These are phyloP conservation scores for Ammodramus savannarum DNA, from an alignment of 2,113 vertebrate species.

Conservation along the genomic window DNA sequence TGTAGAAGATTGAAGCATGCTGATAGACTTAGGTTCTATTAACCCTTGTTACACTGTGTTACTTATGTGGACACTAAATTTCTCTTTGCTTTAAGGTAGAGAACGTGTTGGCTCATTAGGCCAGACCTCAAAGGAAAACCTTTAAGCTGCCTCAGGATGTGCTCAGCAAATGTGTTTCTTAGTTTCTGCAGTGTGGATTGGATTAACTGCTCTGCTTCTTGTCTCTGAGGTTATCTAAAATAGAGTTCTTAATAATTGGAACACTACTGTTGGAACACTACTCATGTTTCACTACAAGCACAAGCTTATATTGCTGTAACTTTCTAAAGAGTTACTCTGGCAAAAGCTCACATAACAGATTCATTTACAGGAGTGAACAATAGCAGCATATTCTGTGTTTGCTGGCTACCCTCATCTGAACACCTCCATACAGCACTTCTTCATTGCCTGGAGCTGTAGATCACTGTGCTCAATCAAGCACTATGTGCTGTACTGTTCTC, in stretches of 20 bases:
- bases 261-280: not conserved
- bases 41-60: not conserved
- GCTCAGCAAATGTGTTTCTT: not conserved
- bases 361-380: not conserved
- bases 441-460: not conserved
- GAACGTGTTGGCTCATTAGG: not conserved
- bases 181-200: not conserved
- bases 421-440: not conserved
- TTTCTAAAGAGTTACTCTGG: not conserved
- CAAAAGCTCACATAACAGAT: not conserved
- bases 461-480: not conserved
- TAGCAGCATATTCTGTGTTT: not conserved
- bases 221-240: not conserved
- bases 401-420: not conserved
- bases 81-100: not conserved
- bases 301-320: not conserved
- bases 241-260: not conserved
- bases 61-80: not conserved
- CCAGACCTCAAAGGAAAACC: not conserved
- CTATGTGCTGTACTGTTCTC: not conserved
- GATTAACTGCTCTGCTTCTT: not conserved
- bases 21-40: not conserved
- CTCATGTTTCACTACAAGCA: not conserved
- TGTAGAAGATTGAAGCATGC: not conserved
- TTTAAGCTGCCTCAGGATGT: not conserved